Evolutionary conservation across 2,113 vertebrate species (phyloP).

Genomic region (Helogale parvula): DNA sequence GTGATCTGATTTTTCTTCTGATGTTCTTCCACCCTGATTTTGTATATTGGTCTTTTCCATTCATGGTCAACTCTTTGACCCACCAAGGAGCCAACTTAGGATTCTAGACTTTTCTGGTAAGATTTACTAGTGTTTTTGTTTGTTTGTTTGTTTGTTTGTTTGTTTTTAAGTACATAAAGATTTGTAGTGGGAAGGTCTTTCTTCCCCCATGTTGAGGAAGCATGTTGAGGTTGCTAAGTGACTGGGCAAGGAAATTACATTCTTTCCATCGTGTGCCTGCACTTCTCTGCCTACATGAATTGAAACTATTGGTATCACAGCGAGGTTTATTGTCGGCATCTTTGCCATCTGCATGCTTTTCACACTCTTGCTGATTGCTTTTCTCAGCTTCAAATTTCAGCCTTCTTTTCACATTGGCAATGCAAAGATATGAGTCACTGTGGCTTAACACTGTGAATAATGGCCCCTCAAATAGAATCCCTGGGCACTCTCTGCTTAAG

Average conservation of each 20-base stretch:
- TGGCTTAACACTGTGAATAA: not conserved
- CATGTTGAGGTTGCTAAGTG: not conserved
- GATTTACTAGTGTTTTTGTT: not conserved
- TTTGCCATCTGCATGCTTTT: not conserved
- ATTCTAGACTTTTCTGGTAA: not conserved
- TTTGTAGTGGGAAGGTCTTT: not conserved
- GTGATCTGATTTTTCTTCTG: not conserved
- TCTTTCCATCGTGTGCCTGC: not conserved
- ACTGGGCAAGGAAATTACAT: not conserved
- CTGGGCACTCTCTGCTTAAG: not conserved
- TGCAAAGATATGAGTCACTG: not conserved
- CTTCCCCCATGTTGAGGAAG: not conserved
- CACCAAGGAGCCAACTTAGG: not conserved
- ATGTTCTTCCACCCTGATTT: slow-evolving; percentile 8
- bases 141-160: not conserved
- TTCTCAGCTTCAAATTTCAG: not conserved
- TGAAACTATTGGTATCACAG: not conserved
- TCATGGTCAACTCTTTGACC: not conserved
- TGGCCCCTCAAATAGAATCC: not conserved
- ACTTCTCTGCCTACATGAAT: not conserved
- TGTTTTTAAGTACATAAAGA: not conserved
- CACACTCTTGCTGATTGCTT: not conserved
- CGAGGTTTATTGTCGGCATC: not conserved
- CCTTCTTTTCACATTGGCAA: not conserved
- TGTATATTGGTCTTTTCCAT: not conserved